Base-by-base conservation (phyloP, 2,888 invertebrate species). In the Hirtodrosophila confusa region DNA sequence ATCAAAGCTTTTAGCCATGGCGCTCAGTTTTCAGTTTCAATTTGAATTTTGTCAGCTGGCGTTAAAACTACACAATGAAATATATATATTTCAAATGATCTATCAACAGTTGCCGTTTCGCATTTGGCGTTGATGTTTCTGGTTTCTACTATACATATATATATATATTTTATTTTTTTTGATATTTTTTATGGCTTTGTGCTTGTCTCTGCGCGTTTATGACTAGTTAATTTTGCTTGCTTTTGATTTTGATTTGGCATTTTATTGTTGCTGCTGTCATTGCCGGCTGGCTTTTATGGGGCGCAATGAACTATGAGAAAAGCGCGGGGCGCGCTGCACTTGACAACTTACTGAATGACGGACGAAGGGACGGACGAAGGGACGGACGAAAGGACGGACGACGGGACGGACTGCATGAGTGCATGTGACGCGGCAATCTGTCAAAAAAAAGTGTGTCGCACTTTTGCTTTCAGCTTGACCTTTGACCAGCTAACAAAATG, bases 391-490 rank as follows among this genome's bases (percentile, higher is more conserved):
- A 1, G 17, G 17, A 17, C 17, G 17, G 17, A 17, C n/a, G n/a
- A n/a, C n/a, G n/a, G n/a, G n/a, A n/a, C 17, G 17, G 17, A 17
- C 17, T 27, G 10, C 40, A 23, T 33, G 37, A 10, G 47, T 54
- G 9, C 33, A 35, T 49, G 11, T 53, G 29, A 49, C 37, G 40
- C 40, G 62, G 27, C 84, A 89, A 89, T 88, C 88, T 90, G 89
- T 89, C 89, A 89, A 80, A 87, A 74, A 64, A 8, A 31, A 4
- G 36, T 48, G 39, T 45, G 47, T 27, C 44, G 83, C 88, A 90
- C 88, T 83, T 78, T 87, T 85, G 54, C 82, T 83, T 83, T 87
- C 80, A 58, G 61, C 48, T 61, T 89, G 88, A 88, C 89, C 88
- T 89, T 80, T 88, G 72, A 61, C 72, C 68, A 72, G 73, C 70